These are phyloP conservation scores for Gouania willdenowi DNA, from an alignment of 2,797 vertebrate species.

Conservation along the genomic window DNA sequence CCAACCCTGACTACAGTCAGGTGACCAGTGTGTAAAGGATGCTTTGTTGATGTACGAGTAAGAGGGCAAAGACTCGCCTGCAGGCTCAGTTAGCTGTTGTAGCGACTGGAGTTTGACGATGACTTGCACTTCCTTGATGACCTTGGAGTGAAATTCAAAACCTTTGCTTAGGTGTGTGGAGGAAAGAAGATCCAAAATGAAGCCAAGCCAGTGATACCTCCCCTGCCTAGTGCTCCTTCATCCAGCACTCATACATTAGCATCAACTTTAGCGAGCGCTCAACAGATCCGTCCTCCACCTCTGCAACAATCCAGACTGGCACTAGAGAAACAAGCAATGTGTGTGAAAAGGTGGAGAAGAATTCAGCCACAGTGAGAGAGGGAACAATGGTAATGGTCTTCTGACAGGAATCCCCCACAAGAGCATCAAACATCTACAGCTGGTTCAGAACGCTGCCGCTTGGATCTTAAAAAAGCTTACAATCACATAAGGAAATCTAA, in stretches of 20 bases:
- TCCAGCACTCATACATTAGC: slow-evolving; percentile 9
- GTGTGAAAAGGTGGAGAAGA: no score
- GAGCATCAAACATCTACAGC: no score
- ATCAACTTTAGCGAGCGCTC: neutral
- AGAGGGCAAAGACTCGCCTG: slow-evolving; percentile 79
- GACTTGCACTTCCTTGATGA: slow-evolving; percentile 84
- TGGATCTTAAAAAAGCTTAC: no score
- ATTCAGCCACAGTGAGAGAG: slow-evolving; percentile 10
- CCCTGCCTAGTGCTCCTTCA: slow-evolving; percentile 9
- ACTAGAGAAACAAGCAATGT: no score
- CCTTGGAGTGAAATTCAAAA: slow-evolving; percentile 88
- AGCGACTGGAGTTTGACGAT: slow-evolving; percentile 79
- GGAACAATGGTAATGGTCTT: slow-evolving; percentile 5
- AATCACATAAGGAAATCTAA: no score
- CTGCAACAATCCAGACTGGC: no score
- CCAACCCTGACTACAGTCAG: no score
- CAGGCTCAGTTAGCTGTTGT: slow-evolving; percentile 83
- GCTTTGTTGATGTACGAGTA: slow-evolving; percentile 73
- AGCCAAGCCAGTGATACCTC: neutral
- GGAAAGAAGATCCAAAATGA: slow-evolving; percentile 44
- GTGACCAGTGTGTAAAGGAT: slow-evolving; percentile 64
- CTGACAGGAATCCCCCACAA: no score
- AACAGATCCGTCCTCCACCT: neutral
- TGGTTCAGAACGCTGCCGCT: no score
- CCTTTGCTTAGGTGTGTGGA: slow-evolving; percentile 79